Evolutionary conservation across 2,888 invertebrate genomes (phyloP), one percentile per base, ranked within the genome.

Genomic region (Perdita meconis): DNA sequence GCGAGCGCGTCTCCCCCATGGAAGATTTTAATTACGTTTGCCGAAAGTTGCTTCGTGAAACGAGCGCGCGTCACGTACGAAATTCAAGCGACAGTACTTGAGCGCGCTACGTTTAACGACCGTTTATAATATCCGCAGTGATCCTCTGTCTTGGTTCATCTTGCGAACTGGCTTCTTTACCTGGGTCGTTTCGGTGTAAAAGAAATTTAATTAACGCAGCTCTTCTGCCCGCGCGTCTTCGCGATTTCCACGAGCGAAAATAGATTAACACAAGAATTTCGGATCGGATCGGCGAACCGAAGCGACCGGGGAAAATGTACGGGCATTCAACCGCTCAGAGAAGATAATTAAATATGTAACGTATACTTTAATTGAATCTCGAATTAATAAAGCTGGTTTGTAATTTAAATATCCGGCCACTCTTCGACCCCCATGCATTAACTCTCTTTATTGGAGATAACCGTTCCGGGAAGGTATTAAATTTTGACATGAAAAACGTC

Each of bases 141-240:
- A 56, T 53, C 40, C 16, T 13, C 26, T 59, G 38, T 38, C 55
- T 19, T 19, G 34, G 47, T 61, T 47, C 65, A 50, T 65, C 60
- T 38, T 12, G 51, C 13, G 50, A 30, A 38, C 34, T 22, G 22
- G n/a, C 22, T 42, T 65, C 72, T 67, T 77, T 75, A 66, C 57
- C n/a, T 34, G 40, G 42, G 24, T 44, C 30, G 57, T 50, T 59
- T 50, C 53, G 24, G 50, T 55, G 13, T 24, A n/a, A 78, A 81
- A 69, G 61, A 71, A 82, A 69, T 74, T 79, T 82, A 82, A 82
- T 81, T 81, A 79, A 71, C 74, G 67, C 19, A 5, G 4, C n/a
- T 42, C 51, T 40, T 19, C n/a, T n/a, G n/a, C 22, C 34, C 8
- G n/a, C 40, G 5, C 40, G 5, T 26, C 8, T 22, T 22, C 50